Evolutionary conservation across 2,797 vertebrate genomes (phyloP), one percentile per base, ranked within the genome.

Genomic region (Siniperca obscura): DNA sequence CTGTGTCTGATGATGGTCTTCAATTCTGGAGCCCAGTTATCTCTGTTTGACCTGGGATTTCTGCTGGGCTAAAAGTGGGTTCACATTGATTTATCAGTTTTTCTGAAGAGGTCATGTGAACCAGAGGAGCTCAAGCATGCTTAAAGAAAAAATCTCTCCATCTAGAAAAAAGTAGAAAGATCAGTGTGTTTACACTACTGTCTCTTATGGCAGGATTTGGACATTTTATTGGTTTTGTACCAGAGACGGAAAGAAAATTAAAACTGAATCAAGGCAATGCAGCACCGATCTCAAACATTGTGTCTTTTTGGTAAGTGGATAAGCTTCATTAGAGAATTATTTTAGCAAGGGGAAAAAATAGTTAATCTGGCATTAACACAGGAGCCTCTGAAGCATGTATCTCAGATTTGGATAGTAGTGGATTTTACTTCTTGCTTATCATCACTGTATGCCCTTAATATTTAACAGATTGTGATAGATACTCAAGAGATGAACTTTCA

Each of bases 161-260:
- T 72, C 36, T 40, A 46, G 60, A 38, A 48, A 82, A 86, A 84
- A 78, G 65, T 66, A 22, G 66, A 79, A 76, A 68, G 66, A 82
- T 85, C 22, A 57, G 56, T 62, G 36, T 85, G 76, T 91, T 87
- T 89, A 80, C 34, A 61, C 64, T 65, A 62, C 53, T 74, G 44
- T 70, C 75, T 91, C 70, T 87, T 57, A 80, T 75, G 67, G 86
- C 76, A 55, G 80, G 22, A 74, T 74, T 74, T 61, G 19, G 70
- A 89, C 64, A 77, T 88, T 85, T 85, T 82, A 80, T 84, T 88
- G 55, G 72, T 89, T 73, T 88, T 83, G 64, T 73, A 77, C 67
- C 57, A 83, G 77, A 80, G 67, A 86, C 14, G 67, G 76, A 74
- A 78, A 86, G n/a, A 77, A 66, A 72, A 69, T 68, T 68, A 70